A percentile compares a stretch with the other conserved stretches of the same genome.
Conservation (phyloP, 2,888 invertebrate genomes). For the Spialia ferax region DNA sequence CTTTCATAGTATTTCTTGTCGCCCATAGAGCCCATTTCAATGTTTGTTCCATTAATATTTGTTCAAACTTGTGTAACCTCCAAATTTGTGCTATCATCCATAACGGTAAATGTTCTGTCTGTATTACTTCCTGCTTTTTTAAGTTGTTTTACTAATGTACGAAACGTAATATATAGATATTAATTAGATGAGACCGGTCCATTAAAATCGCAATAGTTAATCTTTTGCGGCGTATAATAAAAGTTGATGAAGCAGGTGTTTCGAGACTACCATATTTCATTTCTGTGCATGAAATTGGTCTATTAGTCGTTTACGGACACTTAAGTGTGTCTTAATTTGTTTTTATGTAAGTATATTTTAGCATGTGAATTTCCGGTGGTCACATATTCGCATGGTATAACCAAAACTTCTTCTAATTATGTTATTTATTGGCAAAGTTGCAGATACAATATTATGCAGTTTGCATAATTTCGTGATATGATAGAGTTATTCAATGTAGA, state of each 20-base stretch:
- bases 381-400: slow-evolving; percentile 6
- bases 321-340: background rate
- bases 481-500: too few relatives aligned
- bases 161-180: slow-evolving; percentile 1
- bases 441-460: too few relatives aligned
- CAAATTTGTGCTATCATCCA: slow-evolving; percentile 24
- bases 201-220: slow-evolving; percentile 20
- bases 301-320: slow-evolving; percentile 8
- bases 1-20: too few relatives aligned
- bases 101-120: slow-evolving; percentile 34
- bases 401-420: background rate
- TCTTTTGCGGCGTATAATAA: slow-evolving; percentile 16
- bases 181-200: slow-evolving; percentile 26
- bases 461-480: too few relatives aligned
- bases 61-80: slow-evolving; percentile 30
- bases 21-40: slow-evolving; percentile 20
- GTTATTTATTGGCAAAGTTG: background rate
- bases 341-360: slow-evolving; percentile 7
- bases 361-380: slow-evolving; percentile 32
- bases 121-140: slow-evolving; percentile 29
- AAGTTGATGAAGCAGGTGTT: slow-evolving; percentile 25
- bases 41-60: slow-evolving; percentile 21
- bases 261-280: slow-evolving; percentile 17
- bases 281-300: slow-evolving; percentile 9
- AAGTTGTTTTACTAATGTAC: slow-evolving; percentile 20